phyloP scores from a whole-genome alignment of 2,888 invertebrate genomes.

The Microchrysa polita region DNA sequence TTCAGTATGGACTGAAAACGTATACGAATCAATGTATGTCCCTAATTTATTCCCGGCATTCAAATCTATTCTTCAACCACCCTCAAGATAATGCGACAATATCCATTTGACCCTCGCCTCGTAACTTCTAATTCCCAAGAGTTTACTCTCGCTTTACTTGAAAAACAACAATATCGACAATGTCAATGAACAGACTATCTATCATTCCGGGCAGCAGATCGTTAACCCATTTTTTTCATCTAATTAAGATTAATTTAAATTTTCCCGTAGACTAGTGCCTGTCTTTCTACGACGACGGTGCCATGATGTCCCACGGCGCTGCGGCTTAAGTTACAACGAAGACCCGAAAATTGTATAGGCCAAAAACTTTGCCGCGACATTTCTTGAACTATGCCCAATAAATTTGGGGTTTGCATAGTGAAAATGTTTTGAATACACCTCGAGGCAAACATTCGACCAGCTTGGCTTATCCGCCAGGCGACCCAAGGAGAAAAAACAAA shows the following conservation, averaged over 20 bases:
- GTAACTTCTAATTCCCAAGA: neutral
- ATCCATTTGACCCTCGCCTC: neutral
- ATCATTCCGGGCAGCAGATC: constrained; percentile 27
- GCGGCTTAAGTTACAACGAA: constrained; percentile 1
- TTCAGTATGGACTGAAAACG: too few relatives aligned
- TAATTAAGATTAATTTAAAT: constrained; percentile 45
- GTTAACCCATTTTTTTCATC: constrained; percentile 40
- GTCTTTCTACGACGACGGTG: too few relatives aligned
- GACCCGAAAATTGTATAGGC: neutral
- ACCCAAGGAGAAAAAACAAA: constrained; percentile 12
- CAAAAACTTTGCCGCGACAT: neutral
- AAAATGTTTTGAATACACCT: neutral
- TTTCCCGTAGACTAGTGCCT: neutral
- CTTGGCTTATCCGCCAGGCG: neutral
- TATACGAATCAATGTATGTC: too few relatives aligned
- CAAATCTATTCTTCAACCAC: too few relatives aligned
- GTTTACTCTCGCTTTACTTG: neutral
- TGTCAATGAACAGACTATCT: constrained; percentile 36
- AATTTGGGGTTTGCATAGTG: neutral
- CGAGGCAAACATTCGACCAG: constrained; percentile 5
- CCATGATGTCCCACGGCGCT: constrained; percentile 26
- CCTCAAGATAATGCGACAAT: neutral
- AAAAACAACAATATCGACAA: neutral
- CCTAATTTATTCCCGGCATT: too few relatives aligned
- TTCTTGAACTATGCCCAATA: neutral